Percentiles rank a stretch among this genome's conserved stretches.
These are phyloP conservation scores for Acrossocheilus wenchowensis DNA, from an alignment of 2,797 vertebrate species.

Conservation along the genomic window DNA sequence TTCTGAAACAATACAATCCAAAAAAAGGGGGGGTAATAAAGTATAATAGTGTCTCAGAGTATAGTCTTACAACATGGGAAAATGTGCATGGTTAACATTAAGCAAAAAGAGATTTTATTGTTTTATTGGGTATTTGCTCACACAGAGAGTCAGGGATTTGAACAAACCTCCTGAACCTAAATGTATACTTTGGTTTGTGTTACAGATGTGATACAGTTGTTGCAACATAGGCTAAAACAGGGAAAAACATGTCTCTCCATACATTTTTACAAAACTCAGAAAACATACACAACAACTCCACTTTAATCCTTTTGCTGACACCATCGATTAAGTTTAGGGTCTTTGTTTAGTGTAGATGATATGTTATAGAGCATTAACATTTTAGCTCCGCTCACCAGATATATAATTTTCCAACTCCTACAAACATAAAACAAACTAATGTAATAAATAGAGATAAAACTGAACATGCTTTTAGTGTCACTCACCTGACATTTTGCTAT, in stretches of 20 bases:
- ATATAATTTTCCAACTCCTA: not conserved
- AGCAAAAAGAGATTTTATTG: not conserved
- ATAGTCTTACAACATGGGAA: not conserved
- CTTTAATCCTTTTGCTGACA: not conserved
- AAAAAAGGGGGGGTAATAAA: not conserved
- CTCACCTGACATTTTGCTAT: not conserved
- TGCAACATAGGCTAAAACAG: not conserved
- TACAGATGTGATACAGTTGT: not conserved
- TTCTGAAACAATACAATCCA: not conserved
- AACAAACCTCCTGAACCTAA: not conserved
- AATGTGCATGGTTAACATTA: conserved; percentile 2
- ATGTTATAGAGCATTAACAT: not conserved
- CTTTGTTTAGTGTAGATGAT: not conserved
- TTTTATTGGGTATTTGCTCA: not conserved
- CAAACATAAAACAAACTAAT: not conserved
- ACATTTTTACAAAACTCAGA: not conserved
- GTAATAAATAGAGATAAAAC: not conserved
- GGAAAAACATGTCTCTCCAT: not conserved
- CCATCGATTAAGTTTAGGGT: not conserved
- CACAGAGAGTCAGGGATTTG: not conserved
- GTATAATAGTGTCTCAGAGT: not conserved
- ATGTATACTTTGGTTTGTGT: not conserved
- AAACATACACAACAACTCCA: too few relatives aligned
- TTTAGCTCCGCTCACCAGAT: not conserved
- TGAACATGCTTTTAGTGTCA: not conserved